Evolutionary conservation across 2,888 invertebrate species (phyloP).

Genomic region (Acleris sparsana): DNA sequence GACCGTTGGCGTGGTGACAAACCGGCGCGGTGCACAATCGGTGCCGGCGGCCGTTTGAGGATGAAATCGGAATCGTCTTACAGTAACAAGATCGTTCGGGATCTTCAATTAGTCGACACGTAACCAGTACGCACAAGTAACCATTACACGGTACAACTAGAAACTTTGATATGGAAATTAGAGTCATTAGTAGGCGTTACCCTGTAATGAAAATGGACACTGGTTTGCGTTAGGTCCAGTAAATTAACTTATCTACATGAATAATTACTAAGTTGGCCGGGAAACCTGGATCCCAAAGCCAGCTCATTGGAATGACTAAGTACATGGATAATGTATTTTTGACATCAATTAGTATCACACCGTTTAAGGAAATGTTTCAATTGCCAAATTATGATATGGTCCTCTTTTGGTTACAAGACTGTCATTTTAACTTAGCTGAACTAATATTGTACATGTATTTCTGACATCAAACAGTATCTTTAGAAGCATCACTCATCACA

Average conservation of each 20-base stretch:
- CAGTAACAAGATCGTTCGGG: conserved; percentile 49
- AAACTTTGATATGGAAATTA: conserved; percentile 9
- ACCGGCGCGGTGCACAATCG: conserved; percentile 20
- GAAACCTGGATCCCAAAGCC: conserved; percentile 20
- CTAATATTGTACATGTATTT: neutral
- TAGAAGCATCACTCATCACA: conserved; percentile 2
- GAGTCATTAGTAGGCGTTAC: conserved; percentile 11
- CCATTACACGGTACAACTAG: conserved; percentile 11
- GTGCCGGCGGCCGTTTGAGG: conserved; percentile 7
- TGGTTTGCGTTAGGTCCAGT: conserved; percentile 13
- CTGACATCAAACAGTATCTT: conserved; percentile 9
- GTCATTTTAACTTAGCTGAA: too few species aligned
- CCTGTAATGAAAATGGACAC: neutral
- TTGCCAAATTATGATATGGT: neutral
- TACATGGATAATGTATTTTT: neutral
- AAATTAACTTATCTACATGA: neutral
- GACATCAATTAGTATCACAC: neutral
- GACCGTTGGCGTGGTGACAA: conserved; percentile 26
- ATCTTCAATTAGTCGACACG: conserved; percentile 36
- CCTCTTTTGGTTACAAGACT: neutral
- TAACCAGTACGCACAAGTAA: conserved; percentile 28
- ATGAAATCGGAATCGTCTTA: conserved; percentile 46
- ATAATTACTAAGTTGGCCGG: conserved; percentile 16
- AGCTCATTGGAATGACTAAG: conserved; percentile 2
- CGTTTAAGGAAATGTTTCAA: too few species aligned